Conservation (phyloP, 2,888 invertebrate genomes). For the Synergus japonicus region DNA sequence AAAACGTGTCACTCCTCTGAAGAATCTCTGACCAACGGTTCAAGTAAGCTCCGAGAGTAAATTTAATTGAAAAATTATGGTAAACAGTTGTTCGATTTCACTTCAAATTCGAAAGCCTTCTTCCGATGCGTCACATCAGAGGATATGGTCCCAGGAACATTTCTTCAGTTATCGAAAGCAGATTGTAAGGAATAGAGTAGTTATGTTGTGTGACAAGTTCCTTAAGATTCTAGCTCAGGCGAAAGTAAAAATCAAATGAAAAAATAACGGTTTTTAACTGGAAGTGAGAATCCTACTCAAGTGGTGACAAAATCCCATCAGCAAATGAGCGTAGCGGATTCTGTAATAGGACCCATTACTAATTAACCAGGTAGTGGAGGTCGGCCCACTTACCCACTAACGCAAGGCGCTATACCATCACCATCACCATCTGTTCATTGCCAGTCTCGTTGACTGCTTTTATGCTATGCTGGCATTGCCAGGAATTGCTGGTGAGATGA, state of each 20-base stretch:
- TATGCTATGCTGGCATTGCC: not conserved
- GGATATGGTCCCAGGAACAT: constrained; percentile 16
- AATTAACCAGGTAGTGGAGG: constrained; percentile 67
- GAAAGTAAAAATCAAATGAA: constrained; percentile 57
- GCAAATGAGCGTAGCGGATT: constrained; percentile 51
- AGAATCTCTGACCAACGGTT: too few relatives aligned
- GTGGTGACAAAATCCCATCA: constrained; percentile 39
- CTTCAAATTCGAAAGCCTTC: constrained; percentile 23
- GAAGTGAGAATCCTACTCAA: constrained; percentile 40
- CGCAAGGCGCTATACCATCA: constrained; percentile 57
- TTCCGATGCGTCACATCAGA: not conserved
- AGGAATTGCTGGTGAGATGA: constrained; percentile 26
- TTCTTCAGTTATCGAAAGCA: constrained; percentile 29
- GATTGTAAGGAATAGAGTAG: not conserved
- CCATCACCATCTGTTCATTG: constrained; percentile 40
- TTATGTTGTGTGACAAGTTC: not conserved
- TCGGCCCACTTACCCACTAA: constrained; percentile 76
- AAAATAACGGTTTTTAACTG: constrained; percentile 35
- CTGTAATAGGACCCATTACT: constrained; percentile 61
- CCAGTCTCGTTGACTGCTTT: constrained; percentile 25
- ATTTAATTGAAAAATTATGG: constrained; percentile 5
- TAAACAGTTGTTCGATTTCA: constrained; percentile 32
- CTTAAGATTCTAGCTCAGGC: constrained; percentile 21
- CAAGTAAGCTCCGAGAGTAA: not conserved
- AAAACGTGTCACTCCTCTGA: too few relatives aligned